Evolutionary conservation across 1,140 invertebrate genomes (phyloP).

Genomic region (Drosophila tropicalis): DNA sequence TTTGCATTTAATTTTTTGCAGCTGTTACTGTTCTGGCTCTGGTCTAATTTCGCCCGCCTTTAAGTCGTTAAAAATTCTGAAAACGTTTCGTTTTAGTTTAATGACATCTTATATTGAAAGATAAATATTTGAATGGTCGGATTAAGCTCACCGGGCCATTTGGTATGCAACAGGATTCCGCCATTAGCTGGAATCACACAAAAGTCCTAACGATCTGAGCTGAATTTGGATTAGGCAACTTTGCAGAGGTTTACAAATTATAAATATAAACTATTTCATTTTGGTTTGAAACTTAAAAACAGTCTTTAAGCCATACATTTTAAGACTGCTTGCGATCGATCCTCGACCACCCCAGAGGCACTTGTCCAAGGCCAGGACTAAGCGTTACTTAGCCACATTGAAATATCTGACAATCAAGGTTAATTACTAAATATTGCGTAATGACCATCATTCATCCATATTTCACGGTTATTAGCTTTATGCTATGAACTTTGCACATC

Average conservation of each 20-base stretch:
- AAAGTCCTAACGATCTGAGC: not conserved
- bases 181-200: slow-evolving; percentile 8
- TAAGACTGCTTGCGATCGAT: not conserved
- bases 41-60: slow-evolving; percentile 52
- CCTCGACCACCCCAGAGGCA: not conserved
- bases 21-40: slow-evolving; percentile 58
- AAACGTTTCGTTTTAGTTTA: slow-evolving; percentile 72
- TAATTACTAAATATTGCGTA: slow-evolving; percentile 51
- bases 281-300: too few species aligned
- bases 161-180: slow-evolving; percentile 70
- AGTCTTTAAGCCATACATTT: too few species aligned
- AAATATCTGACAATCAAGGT: slow-evolving; percentile 56
- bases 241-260: not conserved
- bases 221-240: not conserved
- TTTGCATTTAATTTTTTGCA: slow-evolving; percentile 82
- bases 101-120: slow-evolving; percentile 71
- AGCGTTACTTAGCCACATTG: slow-evolving; percentile 20
- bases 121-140: slow-evolving; percentile 62
- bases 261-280: too few species aligned
- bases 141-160: slow-evolving; percentile 46
- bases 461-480: slow-evolving; percentile 60
- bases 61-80: slow-evolving; percentile 74
- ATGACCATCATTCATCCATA: slow-evolving; percentile 48
- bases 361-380: slow-evolving; percentile 8
- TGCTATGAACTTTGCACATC: slow-evolving; percentile 43